These are phyloP conservation scores for Hyperoodon ampullatus DNA, from an alignment of 2,113 vertebrate species.

Conservation along the genomic window DNA sequence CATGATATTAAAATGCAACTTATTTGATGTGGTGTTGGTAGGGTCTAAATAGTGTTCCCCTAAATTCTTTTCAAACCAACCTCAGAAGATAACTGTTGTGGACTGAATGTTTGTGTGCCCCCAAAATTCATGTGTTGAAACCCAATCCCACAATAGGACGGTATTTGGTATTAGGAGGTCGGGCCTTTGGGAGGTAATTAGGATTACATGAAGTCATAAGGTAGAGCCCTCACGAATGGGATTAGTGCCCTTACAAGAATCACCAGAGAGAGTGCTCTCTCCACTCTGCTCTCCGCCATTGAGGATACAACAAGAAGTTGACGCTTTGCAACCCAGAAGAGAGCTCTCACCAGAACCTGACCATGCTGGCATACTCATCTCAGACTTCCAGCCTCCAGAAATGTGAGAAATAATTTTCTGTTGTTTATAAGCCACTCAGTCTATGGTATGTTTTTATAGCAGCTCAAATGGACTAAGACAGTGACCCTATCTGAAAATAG, in stretches of 20 bases:
- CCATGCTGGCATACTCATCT: background rate
- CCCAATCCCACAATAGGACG: background rate
- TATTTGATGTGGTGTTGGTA: background rate
- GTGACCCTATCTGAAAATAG: background rate
- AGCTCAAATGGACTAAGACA: background rate
- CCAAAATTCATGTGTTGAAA: background rate
- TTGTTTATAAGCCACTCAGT: background rate
- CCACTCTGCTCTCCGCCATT: background rate
- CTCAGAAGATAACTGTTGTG: background rate
- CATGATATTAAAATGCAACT: background rate
- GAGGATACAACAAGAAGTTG: background rate
- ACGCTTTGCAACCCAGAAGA: background rate
- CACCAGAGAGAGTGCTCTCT: background rate
- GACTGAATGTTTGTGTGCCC: background rate
- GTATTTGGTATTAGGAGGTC: background rate
- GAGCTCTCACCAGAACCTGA: background rate
- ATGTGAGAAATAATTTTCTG: background rate
- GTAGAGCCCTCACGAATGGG: background rate
- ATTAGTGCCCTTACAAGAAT: background rate
- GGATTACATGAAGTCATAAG: background rate
- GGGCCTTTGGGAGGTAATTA: background rate
- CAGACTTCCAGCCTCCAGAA: background rate
- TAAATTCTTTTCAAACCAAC: background rate
- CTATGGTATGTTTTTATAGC: background rate
- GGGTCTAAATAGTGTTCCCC: background rate